Percentiles rank a stretch among this genome's conserved stretches.
These are phyloP conservation scores for Monopterus albus DNA, from an alignment of 2,113 vertebrate genomes.

Conservation along the genomic window DNA sequence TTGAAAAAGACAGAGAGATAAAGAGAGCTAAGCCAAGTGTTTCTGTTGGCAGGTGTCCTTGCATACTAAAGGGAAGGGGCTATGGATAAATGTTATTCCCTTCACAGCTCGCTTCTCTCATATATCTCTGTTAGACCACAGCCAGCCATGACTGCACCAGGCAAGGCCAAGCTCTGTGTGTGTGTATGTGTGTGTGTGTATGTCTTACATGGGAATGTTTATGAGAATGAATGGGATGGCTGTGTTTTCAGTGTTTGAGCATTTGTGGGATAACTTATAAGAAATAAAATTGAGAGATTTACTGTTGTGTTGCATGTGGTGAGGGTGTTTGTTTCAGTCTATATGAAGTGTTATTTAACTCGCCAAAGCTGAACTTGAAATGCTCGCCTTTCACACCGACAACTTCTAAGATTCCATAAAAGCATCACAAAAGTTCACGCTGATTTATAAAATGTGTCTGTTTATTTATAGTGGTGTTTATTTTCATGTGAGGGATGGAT, in stretches of 20 bases:
- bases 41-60: constrained; percentile 51
- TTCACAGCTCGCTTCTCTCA: constrained; percentile 57
- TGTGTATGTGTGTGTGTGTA: constrained; percentile 27
- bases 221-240: constrained; percentile 61
- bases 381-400: background rate
- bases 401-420: constrained; percentile 11
- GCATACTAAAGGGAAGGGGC: constrained; percentile 51
- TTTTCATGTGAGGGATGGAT: background rate
- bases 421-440: background rate
- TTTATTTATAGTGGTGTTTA: constrained; percentile 27
- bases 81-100: constrained; percentile 70
- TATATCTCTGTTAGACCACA: constrained; percentile 70
- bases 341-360: constrained; percentile 17
- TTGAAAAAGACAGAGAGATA: constrained; percentile 18
- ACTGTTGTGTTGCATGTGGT: background rate
- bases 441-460: background rate
- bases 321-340: background rate
- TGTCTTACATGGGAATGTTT: constrained; percentile 36
- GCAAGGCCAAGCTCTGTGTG: constrained; percentile 58
- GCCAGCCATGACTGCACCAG: constrained; percentile 63
- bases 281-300: constrained; percentile 29
- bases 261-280: constrained; percentile 21
- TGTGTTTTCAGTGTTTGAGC: constrained; percentile 24
- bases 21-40: background rate
- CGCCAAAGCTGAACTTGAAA: background rate